Conservation (phyloP, 1,140 invertebrate species). For the Drosophila rhopaloa region DNA sequence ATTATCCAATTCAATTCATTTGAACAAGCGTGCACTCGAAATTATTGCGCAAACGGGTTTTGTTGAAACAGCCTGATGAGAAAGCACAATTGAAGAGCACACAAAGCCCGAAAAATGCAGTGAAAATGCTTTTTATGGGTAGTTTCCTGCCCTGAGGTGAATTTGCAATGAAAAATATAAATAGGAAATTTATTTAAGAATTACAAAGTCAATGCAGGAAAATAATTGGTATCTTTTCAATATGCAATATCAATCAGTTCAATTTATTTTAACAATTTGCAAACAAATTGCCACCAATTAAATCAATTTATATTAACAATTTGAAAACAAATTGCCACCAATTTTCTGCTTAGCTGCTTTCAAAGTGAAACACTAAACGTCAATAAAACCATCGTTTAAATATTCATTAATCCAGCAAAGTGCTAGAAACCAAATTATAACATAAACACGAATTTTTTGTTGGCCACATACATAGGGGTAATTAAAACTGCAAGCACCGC, state of each 20-base stretch:
- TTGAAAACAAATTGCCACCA: conserved; percentile 17
- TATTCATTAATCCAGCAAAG: conserved; percentile 28
- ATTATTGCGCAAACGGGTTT: conserved; percentile 44
- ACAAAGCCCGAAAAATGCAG: conserved; percentile 2
- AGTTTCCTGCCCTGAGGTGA: not conserved
- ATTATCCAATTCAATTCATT: conserved; percentile 60
- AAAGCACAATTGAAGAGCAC: conserved; percentile 25
- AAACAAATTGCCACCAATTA: conserved; percentile 16
- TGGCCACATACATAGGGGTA: conserved; percentile 20
- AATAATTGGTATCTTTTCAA: too few relatives aligned
- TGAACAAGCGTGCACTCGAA: conserved; percentile 51
- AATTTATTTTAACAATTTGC: not conserved
- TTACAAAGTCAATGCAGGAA: not conserved
- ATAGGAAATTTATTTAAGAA: not conserved
- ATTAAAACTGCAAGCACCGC: conserved; percentile 21
- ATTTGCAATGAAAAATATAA: not conserved
- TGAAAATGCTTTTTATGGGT: not conserved
- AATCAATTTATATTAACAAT: not conserved
- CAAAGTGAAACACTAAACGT: conserved; percentile 1
- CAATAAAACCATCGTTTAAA: conserved; percentile 5
- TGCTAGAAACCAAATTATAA: conserved; percentile 19
- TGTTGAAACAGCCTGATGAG: conserved; percentile 47
- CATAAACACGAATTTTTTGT: conserved; percentile 11
- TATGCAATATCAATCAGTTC: not conserved
- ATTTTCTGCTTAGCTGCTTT: not conserved